Base-by-base conservation (phyloP, 2,888 invertebrate species). In the Beris chalybata region DNA sequence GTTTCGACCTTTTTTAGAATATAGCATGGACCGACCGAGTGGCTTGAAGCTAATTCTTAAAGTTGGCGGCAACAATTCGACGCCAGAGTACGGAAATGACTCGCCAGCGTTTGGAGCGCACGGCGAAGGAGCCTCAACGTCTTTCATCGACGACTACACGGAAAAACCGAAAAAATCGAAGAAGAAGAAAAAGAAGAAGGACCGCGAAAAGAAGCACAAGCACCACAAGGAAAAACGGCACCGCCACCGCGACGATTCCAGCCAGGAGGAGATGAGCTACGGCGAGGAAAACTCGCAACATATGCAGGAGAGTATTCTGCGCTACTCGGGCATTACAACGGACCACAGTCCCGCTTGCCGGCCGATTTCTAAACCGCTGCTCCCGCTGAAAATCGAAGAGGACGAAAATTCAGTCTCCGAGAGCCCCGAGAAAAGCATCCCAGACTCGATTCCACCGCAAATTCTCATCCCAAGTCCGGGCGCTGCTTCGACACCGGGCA, bases 181-280 rank as follows among this genome's bases (percentile, higher is more conserved):
- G 74, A 90, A 90, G 79, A 90, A 90, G 76, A 90, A 91, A 79
- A 91, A 90, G 82, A 91, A 90, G 80, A 90, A 90, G 77, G 86
- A 86, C 73, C 85, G 87, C 66, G 88, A 89, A 73, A 87, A 89
- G 74, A 87, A 89, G 70, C 89, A 90, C 74, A 89, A 89, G 69
- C 88, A 89, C 75, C 89, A 89, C 74, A 89, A 89, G 74, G 89
- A 84, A 70, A 87, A 87, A 71, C 86, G 88, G 54, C 83, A 86
- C 64, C 83, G 85, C 59, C 75, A 75, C 58, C 79, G 84, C 22
- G 87, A 87, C 67, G 87, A 89, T 69, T 86, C 86, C 12, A 84
- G 84, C 68, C 85, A 83, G 69, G 88, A 88, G 73, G 85, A 84
- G 3, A 82, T 84, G 9, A 85, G 84, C 61, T 82, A 84, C 71